Evolutionary conservation across 2,888 invertebrate species (phyloP), one percentile per base, ranked within the genome.

Genomic region (Disparrhopalites patrizii): DNA sequence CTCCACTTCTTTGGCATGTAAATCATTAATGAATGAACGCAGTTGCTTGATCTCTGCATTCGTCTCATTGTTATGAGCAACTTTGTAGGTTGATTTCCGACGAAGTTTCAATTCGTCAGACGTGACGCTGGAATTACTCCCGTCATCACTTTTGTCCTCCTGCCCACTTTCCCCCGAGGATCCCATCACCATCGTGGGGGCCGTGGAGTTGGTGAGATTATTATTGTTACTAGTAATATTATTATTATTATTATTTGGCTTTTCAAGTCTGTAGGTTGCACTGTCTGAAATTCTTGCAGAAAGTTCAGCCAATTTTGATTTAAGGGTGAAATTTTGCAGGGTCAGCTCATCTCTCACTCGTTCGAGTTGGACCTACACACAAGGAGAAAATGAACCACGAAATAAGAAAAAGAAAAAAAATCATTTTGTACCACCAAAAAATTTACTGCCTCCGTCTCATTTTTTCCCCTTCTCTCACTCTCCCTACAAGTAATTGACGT

Each of bases 321-420:
- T 77, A 13, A 77, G 70, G 10, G 76, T 75, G 56, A 75, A 76
- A 65, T 77, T 77, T 69, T 77, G 77, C 31, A 77, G 60, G 18
- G 76, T 77, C 36, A 77, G 68, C 65, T 78, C 77, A 69, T 77
- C 77, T 27, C 77, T 68, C 20, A 76, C 76, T 60, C 74, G 73
- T 61, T 77, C 77, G 66, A 78, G 64, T 68, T 77, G 77, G 23
- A 75, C 73, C 78, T 78, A 69, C 25, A 69, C 64, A 25, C 20
- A n/a, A n/a, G n/a, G n/a, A n/a, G n/a, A n/a, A n/a, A n/a, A n/a
- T n/a, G n/a, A n/a, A n/a, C n/a, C n/a, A n/a, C n/a, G n/a, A n/a
- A n/a, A n/a, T n/a, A n/a, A n/a, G n/a, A n/a, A n/a, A n/a, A n/a
- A n/a, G n/a, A n/a, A n/a, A n/a, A n/a, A n/a, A n/a, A n/a, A n/a